Evolutionary conservation across 2,888 invertebrate species (phyloP), one percentile per base, ranked within the genome.

Genomic region (Mesoligia furuncula): DNA sequence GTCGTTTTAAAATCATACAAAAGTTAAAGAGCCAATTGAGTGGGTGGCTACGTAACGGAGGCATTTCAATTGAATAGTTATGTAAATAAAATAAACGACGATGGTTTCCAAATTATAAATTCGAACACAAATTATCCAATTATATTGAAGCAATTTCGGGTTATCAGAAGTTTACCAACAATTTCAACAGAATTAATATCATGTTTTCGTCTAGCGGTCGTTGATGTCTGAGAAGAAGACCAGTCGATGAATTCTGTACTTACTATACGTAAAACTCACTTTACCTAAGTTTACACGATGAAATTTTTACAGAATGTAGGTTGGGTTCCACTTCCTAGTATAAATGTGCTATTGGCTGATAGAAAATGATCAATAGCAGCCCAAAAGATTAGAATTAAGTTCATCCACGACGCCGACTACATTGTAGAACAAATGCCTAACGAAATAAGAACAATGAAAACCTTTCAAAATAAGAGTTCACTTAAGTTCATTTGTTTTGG

Each of bases 381-480:
- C 17, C 8, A 42, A 68, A 80, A 42, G 2, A 64, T 62, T 54
- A 36, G 0, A 62, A 42, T 77, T 72, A 45, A 5, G 15, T 24
- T 24, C 70, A 6, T 15, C 24, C 24, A 27, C 17, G 36, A 15
- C 9, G 9, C n/a, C 27, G 17, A 27, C 13, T 39, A 15, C 13
- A 27, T 31, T 54, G 17, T 45, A 5, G 0, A 79, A 80, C 54
- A 73, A 73, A 48, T 64, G 20, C 5, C 15, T 39, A 48, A 65
- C 48, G 64, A 59, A 62, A 42, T 42, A 64, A 71, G 42, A 72
- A 83, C 68, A 83, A 83, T 83, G 54, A n/a, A 45, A 20, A 54
- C 57, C 36, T n/a, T 78, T 72, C 48, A 45, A 62, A 64, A 59
- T 27, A 51, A 67, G 65, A 66, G 84, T 73, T 73, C 39, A 79